These are phyloP conservation scores for Ramphastos sulfuratus DNA, from an alignment of 2,113 vertebrate genomes.

Conservation along the genomic window DNA sequence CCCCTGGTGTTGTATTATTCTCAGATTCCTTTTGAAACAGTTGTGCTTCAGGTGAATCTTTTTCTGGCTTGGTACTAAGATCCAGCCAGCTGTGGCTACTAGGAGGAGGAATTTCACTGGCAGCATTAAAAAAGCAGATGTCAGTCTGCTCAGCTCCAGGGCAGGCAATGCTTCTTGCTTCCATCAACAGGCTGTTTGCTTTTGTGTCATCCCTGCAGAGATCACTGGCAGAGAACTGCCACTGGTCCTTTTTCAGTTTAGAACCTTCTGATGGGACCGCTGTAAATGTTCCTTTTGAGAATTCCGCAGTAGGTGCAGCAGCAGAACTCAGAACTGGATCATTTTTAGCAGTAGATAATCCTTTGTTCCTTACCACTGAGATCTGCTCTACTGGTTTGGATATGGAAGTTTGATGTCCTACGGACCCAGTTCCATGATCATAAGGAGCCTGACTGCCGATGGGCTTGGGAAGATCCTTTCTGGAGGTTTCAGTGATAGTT, in stretches of 20 bases:
- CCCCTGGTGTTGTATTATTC: neutral
- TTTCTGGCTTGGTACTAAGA: neutral
- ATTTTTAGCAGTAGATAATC: neutral
- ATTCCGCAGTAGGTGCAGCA: slow-evolving; percentile 17
- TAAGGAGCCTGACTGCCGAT: neutral
- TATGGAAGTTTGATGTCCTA: neutral
- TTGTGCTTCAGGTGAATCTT: neutral
- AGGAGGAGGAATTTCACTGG: neutral
- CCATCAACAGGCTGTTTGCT: neutral
- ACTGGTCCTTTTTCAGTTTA: slow-evolving; percentile 26
- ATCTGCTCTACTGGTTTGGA: neutral
- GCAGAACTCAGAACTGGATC: slow-evolving; percentile 1
- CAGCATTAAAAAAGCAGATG: neutral
- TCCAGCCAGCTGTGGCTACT: neutral
- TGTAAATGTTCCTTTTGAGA: slow-evolving; percentile 22
- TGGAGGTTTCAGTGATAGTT: neutral
- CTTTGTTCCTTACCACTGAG: neutral
- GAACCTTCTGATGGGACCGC: neutral
- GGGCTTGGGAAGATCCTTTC: neutral
- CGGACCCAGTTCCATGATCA: neutral
- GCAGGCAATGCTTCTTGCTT: neutral
- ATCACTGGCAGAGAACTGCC: neutral
- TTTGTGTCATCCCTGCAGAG: neutral
- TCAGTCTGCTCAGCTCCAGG: neutral
- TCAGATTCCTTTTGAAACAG: slow-evolving; percentile 2